Evolutionary conservation across 2,797 vertebrate genomes (phyloP).

Genomic region (Chrosomus eos): DNA sequence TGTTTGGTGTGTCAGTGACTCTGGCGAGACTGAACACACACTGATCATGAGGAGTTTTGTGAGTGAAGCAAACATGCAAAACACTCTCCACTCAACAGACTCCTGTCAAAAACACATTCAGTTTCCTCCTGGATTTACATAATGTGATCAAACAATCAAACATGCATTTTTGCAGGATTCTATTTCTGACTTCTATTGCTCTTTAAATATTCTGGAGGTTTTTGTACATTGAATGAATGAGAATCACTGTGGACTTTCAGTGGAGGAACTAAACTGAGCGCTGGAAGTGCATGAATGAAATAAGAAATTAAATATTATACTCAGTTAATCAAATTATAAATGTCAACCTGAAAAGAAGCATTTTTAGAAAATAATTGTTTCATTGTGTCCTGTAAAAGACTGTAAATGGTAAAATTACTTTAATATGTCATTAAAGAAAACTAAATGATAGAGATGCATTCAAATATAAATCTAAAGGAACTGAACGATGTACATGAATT

Average conservation of each 20-base stretch:
- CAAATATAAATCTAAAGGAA: not conserved
- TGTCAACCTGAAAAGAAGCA: not conserved
- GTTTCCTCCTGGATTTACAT: not conserved
- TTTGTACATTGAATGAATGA: not conserved
- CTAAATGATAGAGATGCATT: not conserved
- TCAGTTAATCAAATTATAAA: not conserved
- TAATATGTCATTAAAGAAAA: not conserved
- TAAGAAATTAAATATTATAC: not conserved
- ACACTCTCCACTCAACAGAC: not conserved
- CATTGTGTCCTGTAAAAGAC: not conserved
- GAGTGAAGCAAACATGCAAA: not conserved
- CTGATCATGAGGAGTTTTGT: not conserved
- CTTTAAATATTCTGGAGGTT: not conserved
- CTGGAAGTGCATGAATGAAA: not conserved
- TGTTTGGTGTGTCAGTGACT: not conserved
- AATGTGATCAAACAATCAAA: not conserved
- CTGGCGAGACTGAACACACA: not conserved
- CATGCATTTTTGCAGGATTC: too few species aligned
- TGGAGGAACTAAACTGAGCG: not conserved
- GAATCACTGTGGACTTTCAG: not conserved
- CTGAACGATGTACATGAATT: too few species aligned
- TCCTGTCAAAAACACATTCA: not conserved
- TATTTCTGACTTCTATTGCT: not conserved
- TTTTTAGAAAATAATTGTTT: not conserved
- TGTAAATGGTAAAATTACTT: not conserved